Conservation (phyloP, 2,888 invertebrate species). For the Ommatoiulus sabulosus region DNA sequence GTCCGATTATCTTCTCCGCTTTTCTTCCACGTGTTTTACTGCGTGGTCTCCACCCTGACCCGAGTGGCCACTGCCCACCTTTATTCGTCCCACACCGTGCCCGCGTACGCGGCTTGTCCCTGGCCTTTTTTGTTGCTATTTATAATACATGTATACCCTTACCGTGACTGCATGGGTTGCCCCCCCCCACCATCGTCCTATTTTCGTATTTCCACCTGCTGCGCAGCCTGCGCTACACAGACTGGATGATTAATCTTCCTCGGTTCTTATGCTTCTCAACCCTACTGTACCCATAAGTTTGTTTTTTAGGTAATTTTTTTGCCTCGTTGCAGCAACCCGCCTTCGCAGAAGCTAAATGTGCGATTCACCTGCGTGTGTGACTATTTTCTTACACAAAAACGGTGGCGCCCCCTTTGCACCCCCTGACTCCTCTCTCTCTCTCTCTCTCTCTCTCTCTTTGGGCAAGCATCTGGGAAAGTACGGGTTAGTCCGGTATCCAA, state of each 20-base stretch:
- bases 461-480: conserved; percentile 8
- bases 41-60: conserved; percentile 25
- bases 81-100: not conserved
- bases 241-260: conserved; percentile 49
- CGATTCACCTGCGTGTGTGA: conserved; percentile 12
- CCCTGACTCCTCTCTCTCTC: not conserved
- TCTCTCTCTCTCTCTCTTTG: not conserved
- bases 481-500: not conserved
- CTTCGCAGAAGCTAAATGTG: conserved; percentile 47
- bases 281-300: conserved; percentile 45
- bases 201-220: conserved; percentile 50
- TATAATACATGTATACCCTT: conserved; percentile 17
- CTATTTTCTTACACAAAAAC: conserved; percentile 1
- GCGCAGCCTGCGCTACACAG: conserved; percentile 20
- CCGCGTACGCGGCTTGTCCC: not conserved
- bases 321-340: not conserved
- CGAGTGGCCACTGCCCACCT: conserved; percentile 30
- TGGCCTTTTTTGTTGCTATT: conserved; percentile 39
- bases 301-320: not conserved
- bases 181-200: conserved; percentile 34
- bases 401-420: not conserved
- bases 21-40: not conserved
- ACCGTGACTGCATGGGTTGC: conserved; percentile 35
- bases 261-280: conserved; percentile 29
- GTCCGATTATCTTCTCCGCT: not conserved